These are phyloP conservation scores for Oostethus manadensis DNA, from an alignment of 2,113 vertebrate genomes.

Conservation along the genomic window DNA sequence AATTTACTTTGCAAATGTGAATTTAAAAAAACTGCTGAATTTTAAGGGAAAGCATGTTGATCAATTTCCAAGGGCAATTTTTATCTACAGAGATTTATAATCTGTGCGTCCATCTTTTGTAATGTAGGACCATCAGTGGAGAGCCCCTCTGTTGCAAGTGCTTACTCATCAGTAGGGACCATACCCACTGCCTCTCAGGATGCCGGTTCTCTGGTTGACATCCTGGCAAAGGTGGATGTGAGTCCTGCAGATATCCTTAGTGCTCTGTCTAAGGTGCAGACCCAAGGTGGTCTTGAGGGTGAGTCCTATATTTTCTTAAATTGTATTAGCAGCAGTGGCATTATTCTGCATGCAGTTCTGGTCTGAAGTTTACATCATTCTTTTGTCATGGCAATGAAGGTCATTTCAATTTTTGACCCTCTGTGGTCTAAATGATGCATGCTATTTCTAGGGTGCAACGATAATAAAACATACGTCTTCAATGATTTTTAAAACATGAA, in stretches of 20 bases:
- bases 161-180: conserved; percentile 61
- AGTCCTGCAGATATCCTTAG: conserved; percentile 84
- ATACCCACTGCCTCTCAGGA: conserved; percentile 64
- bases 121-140: conserved; percentile 24
- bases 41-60: not conserved
- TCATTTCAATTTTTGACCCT: too few species aligned
- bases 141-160: conserved; percentile 57
- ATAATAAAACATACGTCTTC: too few species aligned
- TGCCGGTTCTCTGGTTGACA: conserved; percentile 77
- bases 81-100: not conserved
- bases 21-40: too few species aligned
- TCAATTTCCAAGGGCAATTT: not conserved
- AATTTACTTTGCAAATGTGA: too few species aligned
- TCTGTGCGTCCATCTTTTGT: conserved; percentile 9
- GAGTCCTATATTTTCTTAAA: conserved; percentile 34
- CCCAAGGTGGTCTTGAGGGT: conserved; percentile 81
- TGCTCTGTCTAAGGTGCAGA: conserved; percentile 87
- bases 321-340: not conserved
- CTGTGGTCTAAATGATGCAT: too few species aligned
- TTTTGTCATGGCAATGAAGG: too few species aligned
- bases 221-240: conserved; percentile 90
- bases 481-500: too few species aligned
- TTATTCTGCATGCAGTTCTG: too few species aligned
- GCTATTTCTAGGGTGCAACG: too few species aligned
- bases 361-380: too few species aligned